phyloP scores from a whole-genome alignment of 92 coral and sea anemone genomes.

The Zoanthus sansibaricus region DNA sequence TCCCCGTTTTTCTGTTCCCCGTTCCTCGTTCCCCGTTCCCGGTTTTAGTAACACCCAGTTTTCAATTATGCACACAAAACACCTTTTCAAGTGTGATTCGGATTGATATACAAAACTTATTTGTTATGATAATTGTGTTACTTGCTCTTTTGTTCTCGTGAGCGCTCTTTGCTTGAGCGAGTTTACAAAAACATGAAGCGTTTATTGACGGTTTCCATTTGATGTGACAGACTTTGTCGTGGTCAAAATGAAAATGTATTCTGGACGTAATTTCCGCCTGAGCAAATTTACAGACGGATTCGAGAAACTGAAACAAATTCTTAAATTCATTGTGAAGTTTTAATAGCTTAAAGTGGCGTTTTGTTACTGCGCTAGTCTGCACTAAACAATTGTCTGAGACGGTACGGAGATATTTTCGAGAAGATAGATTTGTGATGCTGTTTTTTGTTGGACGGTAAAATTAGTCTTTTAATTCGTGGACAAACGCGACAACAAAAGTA shows the following conservation, averaged over 20 bases:
- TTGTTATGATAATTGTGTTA: conserved; percentile 24
- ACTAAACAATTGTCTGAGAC: neutral
- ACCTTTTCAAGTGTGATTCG: conserved; percentile 1
- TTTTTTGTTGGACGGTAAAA: neutral
- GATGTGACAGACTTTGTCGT: conserved; percentile 7
- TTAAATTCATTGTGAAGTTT: neutral
- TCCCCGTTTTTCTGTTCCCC: too few species aligned
- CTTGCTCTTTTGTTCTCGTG: conserved; percentile 2
- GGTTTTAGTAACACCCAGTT: too few species aligned
- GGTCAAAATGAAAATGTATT: conserved; percentile 2
- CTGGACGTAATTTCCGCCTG: conserved; percentile 38
- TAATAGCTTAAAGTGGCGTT: neutral
- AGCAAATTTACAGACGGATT: conserved; percentile 27
- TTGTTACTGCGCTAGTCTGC: neutral
- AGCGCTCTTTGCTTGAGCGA: conserved; percentile 17
- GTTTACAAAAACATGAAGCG: neutral
- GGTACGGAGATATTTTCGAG: neutral
- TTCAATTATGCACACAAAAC: neutral
- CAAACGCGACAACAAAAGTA: neutral
- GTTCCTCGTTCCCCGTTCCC: too few species aligned
- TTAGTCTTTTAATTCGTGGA: neutral
- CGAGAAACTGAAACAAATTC: conserved; percentile 37
- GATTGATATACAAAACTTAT: neutral
- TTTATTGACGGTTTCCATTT: neutral
- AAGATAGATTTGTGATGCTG: neutral